phyloP scores from a whole-genome alignment of 2,113 vertebrate genomes.

The Picathartes gymnocephalus region DNA sequence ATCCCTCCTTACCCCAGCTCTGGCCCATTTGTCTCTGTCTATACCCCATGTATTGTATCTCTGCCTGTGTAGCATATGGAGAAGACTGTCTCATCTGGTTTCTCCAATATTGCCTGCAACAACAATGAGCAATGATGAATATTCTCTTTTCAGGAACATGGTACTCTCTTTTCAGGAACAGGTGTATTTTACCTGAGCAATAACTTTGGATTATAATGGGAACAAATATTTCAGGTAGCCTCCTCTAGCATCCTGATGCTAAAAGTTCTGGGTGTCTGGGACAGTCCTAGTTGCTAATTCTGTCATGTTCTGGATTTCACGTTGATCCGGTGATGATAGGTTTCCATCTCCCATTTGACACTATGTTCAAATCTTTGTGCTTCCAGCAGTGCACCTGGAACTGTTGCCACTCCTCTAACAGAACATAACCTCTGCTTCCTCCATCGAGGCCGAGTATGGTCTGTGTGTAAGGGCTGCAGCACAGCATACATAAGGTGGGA shows the following conservation, averaged over 20 bases:
- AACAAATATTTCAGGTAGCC: not conserved
- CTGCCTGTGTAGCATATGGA: not conserved
- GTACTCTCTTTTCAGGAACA: no score
- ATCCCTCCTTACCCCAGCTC: not conserved
- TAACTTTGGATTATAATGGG: not conserved
- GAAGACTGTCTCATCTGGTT: not conserved
- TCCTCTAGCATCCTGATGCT: not conserved
- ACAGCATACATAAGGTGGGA: accelerated
- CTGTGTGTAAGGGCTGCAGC: not conserved
- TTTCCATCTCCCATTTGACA: not conserved
- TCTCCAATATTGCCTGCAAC: not conserved
- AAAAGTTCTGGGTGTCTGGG: not conserved
- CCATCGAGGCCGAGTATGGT: accelerated
- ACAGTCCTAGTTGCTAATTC: not conserved
- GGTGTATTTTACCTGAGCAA: not conserved
- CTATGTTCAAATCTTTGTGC: not conserved
- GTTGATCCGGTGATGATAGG: not conserved
- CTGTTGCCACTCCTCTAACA: not conserved
- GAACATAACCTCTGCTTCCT: not conserved
- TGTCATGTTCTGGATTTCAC: not conserved
- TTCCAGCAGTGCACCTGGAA: not conserved
- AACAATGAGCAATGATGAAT: not conserved
- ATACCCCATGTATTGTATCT: not conserved
- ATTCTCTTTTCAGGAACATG: not conserved
- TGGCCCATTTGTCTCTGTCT: not conserved